Evolutionary conservation across 2,888 invertebrate genomes (phyloP), one percentile per base, ranked within the genome.

Genomic region (Macrosiphum euphorbiae): DNA sequence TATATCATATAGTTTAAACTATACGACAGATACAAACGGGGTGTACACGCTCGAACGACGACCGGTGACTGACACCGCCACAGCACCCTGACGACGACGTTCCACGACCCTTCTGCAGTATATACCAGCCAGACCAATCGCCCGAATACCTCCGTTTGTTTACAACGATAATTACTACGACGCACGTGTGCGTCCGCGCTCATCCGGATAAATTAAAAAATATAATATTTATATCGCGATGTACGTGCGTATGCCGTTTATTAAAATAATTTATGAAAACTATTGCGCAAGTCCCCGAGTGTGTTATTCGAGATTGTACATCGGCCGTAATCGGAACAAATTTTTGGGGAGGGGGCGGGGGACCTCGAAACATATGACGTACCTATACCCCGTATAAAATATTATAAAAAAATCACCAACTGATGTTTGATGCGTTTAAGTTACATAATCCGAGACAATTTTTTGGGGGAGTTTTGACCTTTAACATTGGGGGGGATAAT

Each of bases 131-230:
- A 5, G 35, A 26, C 35, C 78, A 61, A 50, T 52, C n/a, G 67
- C 67, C 44, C 28, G 13, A 24, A 41, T 35, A 28, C 35, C 84
- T 35, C 52, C 44, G 91, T 91, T 91, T 91, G 85, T 91, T 91
- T 91, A 85, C 85, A 44, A 85, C 55, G 55, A 91, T 85, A 91
- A 91, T 91, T 91, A 91, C 28, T 55, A 24, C n/a, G 47, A 28
- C 47, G 50, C 47, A 67, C 50, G 44, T 47, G 86, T 47, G 28
- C 16, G 28, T 13, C 26, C 52, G 26, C 78, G 10, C 47, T 4
- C 47, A 28, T 91, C 20, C 58, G 58, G 84, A 85, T 91, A n/a
- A 78, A 90, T 91, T 85, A 44, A 85, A 85, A 91, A 84, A 55
- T 41, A 55, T 58, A n/a, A 86, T 86, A 47, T 47, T 88, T 35